Evolutionary conservation across 2,113 vertebrate genomes (phyloP), one percentile per base, ranked within the genome.

Genomic region (Acrocephalus kingi): DNA sequence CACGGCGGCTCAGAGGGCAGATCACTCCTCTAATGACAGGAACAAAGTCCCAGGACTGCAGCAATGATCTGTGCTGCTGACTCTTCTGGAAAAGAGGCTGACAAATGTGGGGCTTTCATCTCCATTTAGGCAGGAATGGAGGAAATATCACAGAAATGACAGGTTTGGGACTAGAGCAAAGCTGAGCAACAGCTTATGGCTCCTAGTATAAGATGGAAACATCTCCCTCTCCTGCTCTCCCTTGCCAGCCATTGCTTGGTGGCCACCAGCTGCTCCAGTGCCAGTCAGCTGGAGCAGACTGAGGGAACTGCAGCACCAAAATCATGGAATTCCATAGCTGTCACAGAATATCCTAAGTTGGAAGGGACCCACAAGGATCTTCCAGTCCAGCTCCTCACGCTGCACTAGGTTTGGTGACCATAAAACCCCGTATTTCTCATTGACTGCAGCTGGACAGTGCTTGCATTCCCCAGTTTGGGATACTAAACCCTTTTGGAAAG

Each of bases 381-480:
- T 63, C 48, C 49, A 55, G 63, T 35, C 35, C 31, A 77, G 55
- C 56, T 55, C 63, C 48, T 11, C 39, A 8, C 0, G 0, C 74
- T 71, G 43, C 43, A 28, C 13, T 62, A 58, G 13, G 15, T 14
- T 15, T 3, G 4, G 17, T 63, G 82, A n/a, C 63, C 10, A 3
- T 3, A 45, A 48, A 61, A 10, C 10, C 31, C 21, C 0, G 0
- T 1, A 17, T 10, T 43, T 46, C 59, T 66, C 45, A 23, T 7
- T 52, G 69, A 22, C 28, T n/a, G 37, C 64, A 87, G 49, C 59
- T 64, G 46, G 28, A 23, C 59, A 48, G 31, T 15, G 16, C n/a
- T 41, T 55, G 39, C 2, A 23, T 74, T 51, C 39, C 43, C 46
- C 15, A 46, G 10, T n/a, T 17, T 59, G 55, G 28, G 30, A 64